Conservation (phyloP, 2,888 invertebrate species). For the Schizaphis graminum region DNA sequence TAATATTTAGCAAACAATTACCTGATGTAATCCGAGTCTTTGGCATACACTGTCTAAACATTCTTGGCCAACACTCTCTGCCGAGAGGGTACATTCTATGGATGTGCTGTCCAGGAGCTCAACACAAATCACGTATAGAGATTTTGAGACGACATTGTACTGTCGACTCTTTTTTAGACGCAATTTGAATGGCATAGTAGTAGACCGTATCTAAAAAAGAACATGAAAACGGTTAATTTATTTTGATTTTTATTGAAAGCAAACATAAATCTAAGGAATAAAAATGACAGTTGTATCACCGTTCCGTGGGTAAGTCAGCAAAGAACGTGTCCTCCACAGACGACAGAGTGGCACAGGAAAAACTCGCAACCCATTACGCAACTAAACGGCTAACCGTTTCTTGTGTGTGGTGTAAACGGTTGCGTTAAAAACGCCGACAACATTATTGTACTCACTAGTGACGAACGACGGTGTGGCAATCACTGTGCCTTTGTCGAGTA, state of each 20-base stretch:
- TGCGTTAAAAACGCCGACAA: neutral
- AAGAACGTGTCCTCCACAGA: neutral
- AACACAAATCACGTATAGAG: constrained; percentile 95
- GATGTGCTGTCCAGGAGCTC: constrained; percentile 91
- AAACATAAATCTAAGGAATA: neutral
- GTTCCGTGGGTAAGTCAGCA: neutral
- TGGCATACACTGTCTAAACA: constrained; percentile 96
- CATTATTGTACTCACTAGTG: neutral
- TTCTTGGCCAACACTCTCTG: constrained; percentile 94
- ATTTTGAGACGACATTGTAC: constrained; percentile 97
- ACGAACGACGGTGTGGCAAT: neutral
- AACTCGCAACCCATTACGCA: neutral
- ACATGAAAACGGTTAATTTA: neutral
- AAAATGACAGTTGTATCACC: neutral
- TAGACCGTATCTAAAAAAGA: neutral
- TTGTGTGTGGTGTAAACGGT: neutral
- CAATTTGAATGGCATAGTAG: constrained; percentile 92
- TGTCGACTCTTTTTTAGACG: constrained; percentile 91
- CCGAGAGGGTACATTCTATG: constrained; percentile 94
- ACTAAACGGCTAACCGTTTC: neutral
- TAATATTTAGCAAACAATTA: constrained; percentile 68
- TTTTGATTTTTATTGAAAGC: neutral
- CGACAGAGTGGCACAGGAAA: neutral
- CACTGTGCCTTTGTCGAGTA: neutral
- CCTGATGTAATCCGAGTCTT: constrained; percentile 90